These are phyloP conservation scores for Periparus ater DNA, from an alignment of 2,797 vertebrate species.

Conservation along the genomic window DNA sequence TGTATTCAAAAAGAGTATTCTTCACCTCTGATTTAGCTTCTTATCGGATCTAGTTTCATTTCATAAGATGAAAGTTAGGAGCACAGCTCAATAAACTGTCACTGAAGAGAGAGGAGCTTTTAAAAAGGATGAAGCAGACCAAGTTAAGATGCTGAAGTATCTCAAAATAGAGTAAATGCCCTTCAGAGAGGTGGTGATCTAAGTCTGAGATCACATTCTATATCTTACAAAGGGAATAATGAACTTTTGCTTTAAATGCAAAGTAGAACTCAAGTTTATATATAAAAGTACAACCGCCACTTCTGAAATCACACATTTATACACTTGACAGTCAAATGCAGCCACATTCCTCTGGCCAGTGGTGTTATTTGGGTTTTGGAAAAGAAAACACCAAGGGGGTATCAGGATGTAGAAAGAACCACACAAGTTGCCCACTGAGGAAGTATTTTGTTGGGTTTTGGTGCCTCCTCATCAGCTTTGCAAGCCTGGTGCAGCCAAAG, in stretches of 20 bases:
- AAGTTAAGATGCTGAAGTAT: not conserved
- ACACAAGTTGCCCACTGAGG: not conserved
- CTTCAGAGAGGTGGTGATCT: not conserved
- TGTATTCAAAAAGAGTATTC: not conserved
- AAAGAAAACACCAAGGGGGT: not conserved
- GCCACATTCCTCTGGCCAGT: not conserved
- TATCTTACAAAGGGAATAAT: not conserved
- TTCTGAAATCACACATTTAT: not conserved
- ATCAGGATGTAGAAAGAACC: not conserved
- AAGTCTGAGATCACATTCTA: not conserved
- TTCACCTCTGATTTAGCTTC: not conserved
- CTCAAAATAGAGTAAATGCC: not conserved
- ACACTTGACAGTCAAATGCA: not conserved
- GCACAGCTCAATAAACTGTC: not conserved
- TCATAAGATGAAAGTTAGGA: not conserved
- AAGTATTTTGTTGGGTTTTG: conserved; percentile 9
- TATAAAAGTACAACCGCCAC: not conserved
- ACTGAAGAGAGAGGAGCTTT: not conserved
- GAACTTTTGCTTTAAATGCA: not conserved
- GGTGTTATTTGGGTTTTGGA: not conserved
- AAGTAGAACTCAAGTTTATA: not conserved
- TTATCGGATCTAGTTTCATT: not conserved
- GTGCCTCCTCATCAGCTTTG: conserved; percentile 23
- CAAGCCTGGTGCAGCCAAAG: not conserved
- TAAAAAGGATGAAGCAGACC: not conserved